Conservation (phyloP, 2,888 invertebrate species). For the Drosophila cognata region DNA sequence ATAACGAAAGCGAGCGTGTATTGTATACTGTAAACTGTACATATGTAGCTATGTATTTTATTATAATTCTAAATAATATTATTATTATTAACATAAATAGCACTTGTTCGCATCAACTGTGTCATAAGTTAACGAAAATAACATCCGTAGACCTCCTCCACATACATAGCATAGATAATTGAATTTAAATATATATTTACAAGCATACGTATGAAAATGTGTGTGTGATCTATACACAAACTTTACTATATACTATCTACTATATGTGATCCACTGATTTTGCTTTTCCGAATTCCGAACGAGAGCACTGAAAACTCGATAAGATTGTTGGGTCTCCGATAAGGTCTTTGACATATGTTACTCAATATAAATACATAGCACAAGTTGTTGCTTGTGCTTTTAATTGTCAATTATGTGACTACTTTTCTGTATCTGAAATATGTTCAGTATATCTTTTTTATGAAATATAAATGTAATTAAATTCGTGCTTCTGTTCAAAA, state of each 20-base stretch:
- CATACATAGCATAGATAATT: slow-evolving; percentile 46
- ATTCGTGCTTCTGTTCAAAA: background rate
- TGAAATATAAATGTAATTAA: background rate
- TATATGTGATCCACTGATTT: slow-evolving; percentile 12
- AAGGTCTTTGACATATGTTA: slow-evolving; percentile 8
- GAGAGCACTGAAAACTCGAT: slow-evolving; percentile 25
- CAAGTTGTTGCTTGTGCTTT: background rate
- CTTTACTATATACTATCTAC: slow-evolving; percentile 3
- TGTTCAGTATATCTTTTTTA: background rate
- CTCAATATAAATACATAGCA: slow-evolving; percentile 4
- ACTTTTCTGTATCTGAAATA: slow-evolving; percentile 6
- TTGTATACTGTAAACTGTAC: slow-evolving; percentile 42
- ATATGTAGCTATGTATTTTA: slow-evolving; percentile 63
- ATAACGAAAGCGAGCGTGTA: slow-evolving; percentile 16
- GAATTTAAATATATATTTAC: slow-evolving; percentile 26
- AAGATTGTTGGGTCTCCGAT: slow-evolving; percentile 42
- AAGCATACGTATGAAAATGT: slow-evolving; percentile 7
- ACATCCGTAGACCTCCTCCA: slow-evolving; percentile 38
- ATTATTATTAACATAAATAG: slow-evolving; percentile 41
- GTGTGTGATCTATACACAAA: slow-evolving; percentile 5
- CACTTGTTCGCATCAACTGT: slow-evolving; percentile 45
- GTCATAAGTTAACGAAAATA: slow-evolving; percentile 48
- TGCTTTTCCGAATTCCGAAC: slow-evolving; percentile 15
- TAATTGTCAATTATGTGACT: slow-evolving; percentile 30
- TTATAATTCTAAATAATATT: slow-evolving; percentile 24